Percentiles rank a stretch among this genome's conserved stretches.
Conservation (phyloP, 2,113 vertebrate genomes). For the Daphoenositta chrysoptera region DNA sequence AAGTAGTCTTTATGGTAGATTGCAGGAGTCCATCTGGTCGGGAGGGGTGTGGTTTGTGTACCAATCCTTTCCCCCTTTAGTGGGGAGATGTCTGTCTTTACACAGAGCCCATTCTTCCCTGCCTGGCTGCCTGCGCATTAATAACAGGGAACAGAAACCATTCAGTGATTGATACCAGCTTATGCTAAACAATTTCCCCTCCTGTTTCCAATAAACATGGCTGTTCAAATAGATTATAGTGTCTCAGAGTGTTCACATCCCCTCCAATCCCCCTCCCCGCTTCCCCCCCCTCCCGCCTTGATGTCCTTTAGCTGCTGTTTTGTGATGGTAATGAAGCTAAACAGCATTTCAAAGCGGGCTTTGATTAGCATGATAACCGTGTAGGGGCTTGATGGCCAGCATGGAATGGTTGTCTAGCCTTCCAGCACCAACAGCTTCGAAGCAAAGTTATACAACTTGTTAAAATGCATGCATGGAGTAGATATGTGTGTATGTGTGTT, state of each 20-base stretch:
- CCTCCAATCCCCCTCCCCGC: too few relatives aligned
- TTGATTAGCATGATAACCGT: slow-evolving; percentile 58
- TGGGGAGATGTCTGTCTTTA: background rate
- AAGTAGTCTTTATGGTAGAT: background rate
- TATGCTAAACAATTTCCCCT: slow-evolving; percentile 39
- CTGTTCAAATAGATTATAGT: slow-evolving; percentile 56
- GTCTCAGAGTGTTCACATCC: slow-evolving; percentile 13
- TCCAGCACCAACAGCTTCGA: background rate
- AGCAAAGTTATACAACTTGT: background rate
- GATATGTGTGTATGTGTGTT: background rate
- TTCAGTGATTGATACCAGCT: slow-evolving; percentile 22
- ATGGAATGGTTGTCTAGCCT: slow-evolving; percentile 5
- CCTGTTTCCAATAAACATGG: slow-evolving; percentile 44
- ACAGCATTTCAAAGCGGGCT: slow-evolving; percentile 31
- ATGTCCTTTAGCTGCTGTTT: slow-evolving; percentile 48
- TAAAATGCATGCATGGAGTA: background rate
- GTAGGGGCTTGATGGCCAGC: slow-evolving; percentile 24
- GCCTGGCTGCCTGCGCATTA: background rate
- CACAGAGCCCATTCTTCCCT: background rate
- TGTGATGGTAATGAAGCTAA: slow-evolving; percentile 61
- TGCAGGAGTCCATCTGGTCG: background rate
- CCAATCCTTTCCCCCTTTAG: background rate
- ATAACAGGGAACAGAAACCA: slow-evolving; percentile 10
- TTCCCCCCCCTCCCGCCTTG: background rate
- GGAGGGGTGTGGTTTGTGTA: background rate